Conservation (phyloP, 37 sponge, comb jelly and placozoan genomes). For the Aphrocallistes beatrix region DNA sequence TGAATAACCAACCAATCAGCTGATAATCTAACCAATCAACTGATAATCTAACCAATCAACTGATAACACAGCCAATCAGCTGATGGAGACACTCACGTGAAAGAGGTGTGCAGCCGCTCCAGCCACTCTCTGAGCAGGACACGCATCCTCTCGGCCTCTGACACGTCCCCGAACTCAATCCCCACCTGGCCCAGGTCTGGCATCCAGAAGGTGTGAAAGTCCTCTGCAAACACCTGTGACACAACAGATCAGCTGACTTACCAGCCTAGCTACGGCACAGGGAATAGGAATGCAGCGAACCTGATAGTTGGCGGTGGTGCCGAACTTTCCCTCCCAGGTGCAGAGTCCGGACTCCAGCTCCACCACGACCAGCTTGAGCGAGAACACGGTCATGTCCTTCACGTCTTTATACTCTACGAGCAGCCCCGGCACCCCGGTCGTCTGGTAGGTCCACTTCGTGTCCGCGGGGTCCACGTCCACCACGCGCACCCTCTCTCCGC, state of each 20-base stretch:
- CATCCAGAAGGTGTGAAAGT: conserved; percentile 52
- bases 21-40: not conserved
- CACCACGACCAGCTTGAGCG: conserved; percentile 30
- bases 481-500: not conserved
- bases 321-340: conserved; percentile 45
- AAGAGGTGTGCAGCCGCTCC: not conserved
- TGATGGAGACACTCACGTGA: not conserved
- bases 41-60: not conserved
- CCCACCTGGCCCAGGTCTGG: conserved; percentile 21
- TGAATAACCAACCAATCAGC: not conserved
- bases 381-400: not conserved
- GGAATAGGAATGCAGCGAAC: conserved; percentile 42
- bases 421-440: not conserved
- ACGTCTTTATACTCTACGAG: conserved; percentile 2
- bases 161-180: conserved; percentile 33
- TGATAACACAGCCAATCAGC: not conserved
- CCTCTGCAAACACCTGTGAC: conserved; percentile 7
- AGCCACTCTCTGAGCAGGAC: not conserved
- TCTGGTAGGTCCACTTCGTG: not conserved
- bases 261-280: too few species aligned
- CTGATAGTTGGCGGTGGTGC: conserved; percentile 25
- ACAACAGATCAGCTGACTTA: too few species aligned
- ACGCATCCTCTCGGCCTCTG: not conserved
- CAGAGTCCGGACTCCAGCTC: conserved; percentile 48
- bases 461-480: not conserved